phyloP scores from a whole-genome alignment of 2,888 invertebrate genomes.

The Aspidapion aeneum region DNA sequence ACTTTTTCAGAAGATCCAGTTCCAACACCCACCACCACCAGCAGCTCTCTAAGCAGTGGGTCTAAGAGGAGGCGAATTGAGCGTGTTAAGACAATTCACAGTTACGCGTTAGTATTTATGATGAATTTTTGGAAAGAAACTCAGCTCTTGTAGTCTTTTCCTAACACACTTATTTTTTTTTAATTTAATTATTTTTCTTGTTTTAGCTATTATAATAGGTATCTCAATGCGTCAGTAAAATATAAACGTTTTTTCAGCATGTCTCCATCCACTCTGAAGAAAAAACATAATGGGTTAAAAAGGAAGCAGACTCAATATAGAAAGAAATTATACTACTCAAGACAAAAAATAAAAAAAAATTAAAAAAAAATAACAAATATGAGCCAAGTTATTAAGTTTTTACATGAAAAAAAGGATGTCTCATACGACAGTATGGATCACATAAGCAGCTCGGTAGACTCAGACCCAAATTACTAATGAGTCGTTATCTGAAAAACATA shows the following conservation, averaged over 20 bases:
- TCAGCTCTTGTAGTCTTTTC: no score
- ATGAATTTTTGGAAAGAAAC: no score
- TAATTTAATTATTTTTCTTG: no score
- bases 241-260: not conserved
- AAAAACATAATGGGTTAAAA: not conserved
- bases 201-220: no score
- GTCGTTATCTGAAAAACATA: not conserved
- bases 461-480: not conserved
- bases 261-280: not conserved
- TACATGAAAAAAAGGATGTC: not conserved
- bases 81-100: no score
- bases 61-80: no score
- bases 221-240: no score
- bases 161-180: no score
- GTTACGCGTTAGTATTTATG: no score
- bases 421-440: not conserved
- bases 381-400: not conserved
- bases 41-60: no score
- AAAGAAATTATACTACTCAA: not conserved
- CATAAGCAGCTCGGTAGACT: not conserved
- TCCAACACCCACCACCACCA: no score
- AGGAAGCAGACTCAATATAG: not conserved
- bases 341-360: not conserved
- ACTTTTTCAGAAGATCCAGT: no score
- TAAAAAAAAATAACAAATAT: not conserved